Evolutionary conservation across 92 coral and sea anemone species (phyloP).

Genomic region (Galaxea fascicularis): DNA sequence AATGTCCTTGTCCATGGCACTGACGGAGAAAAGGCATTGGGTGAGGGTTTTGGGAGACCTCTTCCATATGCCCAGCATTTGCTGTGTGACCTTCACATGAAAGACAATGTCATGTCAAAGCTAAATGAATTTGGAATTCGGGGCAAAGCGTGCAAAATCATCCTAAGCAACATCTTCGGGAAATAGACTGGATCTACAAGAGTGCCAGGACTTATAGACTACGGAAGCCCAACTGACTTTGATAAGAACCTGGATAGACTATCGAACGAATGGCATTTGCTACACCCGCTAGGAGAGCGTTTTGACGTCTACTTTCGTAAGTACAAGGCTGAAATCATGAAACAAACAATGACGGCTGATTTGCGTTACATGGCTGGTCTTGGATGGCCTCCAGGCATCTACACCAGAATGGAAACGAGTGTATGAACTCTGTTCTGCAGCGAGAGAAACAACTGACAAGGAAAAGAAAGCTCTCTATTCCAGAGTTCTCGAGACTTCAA

Average conservation of each 20-base stretch:
- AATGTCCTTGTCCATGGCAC: too few relatives aligned
- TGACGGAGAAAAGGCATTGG: too few relatives aligned
- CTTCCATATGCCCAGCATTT: slow-evolving; percentile 34
- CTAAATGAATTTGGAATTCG: slow-evolving; percentile 27
- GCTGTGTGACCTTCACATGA: too few relatives aligned
- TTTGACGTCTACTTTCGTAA: slow-evolving; percentile 37
- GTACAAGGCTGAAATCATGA: slow-evolving; percentile 40
- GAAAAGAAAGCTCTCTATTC: slow-evolving; percentile 44
- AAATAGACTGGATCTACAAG: neutral
- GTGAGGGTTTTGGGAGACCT: slow-evolving; percentile 35
- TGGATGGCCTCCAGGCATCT: slow-evolving; percentile 57
- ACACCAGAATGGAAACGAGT: too few relatives aligned
- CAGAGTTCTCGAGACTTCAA: slow-evolving; percentile 26
- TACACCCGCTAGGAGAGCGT: slow-evolving; percentile 34
- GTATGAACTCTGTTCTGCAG: slow-evolving; percentile 58
- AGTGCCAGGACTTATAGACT: too few relatives aligned
- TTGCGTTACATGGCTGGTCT: slow-evolving; percentile 58
- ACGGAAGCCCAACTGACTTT: slow-evolving; percentile 2
- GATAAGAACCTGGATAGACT: slow-evolving; percentile 3
- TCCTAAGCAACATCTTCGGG: slow-evolving; percentile 20
- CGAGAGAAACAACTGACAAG: slow-evolving; percentile 33
- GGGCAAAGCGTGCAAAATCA: neutral
- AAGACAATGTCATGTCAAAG: slow-evolving; percentile 38
- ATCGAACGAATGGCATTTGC: slow-evolving; percentile 7
- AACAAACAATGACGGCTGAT: slow-evolving; percentile 49